A percentile compares a stretch with the other conserved stretches of the same genome.
Conservation (phyloP, 23 tunicate species). For the Phallusia fumigata region DNA sequence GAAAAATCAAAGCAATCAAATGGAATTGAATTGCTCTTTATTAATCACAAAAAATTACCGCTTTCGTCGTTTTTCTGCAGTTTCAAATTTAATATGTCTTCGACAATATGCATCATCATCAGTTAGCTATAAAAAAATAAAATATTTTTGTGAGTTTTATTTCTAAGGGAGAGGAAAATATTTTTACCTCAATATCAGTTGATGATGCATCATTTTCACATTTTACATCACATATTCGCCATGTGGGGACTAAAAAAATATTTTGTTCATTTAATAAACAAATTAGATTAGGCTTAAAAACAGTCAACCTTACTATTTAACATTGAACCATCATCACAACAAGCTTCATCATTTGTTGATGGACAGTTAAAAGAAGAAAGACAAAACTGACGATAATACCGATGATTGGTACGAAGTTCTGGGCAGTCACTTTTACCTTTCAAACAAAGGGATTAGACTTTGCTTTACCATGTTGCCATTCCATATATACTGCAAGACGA, state of each 20-base stretch:
- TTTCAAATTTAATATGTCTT: slow-evolving; percentile 60
- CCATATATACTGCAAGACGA: too few species aligned
- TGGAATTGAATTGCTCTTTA: too few species aligned
- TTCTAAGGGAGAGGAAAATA: background rate
- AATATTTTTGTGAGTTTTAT: background rate
- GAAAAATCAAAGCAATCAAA: background rate
- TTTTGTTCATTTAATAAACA: background rate
- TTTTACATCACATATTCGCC: background rate
- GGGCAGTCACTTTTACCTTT: background rate
- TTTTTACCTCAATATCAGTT: background rate
- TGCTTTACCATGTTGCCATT: too few species aligned
- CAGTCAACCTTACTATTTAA: too few species aligned
- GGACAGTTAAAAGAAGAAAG: background rate
- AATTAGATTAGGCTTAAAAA: background rate
- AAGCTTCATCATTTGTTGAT: background rate
- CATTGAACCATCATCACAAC: too few species aligned
- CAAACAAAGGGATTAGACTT: background rate
- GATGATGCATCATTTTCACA: background rate
- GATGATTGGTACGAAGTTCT: background rate
- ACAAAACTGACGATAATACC: background rate
- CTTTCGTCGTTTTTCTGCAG: slow-evolving; percentile 67
- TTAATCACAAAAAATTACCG: slow-evolving; percentile 18
- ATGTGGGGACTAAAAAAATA: slow-evolving; percentile 9
- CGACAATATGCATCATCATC: slow-evolving; percentile 54
- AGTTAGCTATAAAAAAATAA: slow-evolving; percentile 5